phyloP scores from a whole-genome alignment of 2,797 vertebrate genomes.

The Vultur gryphus region DNA sequence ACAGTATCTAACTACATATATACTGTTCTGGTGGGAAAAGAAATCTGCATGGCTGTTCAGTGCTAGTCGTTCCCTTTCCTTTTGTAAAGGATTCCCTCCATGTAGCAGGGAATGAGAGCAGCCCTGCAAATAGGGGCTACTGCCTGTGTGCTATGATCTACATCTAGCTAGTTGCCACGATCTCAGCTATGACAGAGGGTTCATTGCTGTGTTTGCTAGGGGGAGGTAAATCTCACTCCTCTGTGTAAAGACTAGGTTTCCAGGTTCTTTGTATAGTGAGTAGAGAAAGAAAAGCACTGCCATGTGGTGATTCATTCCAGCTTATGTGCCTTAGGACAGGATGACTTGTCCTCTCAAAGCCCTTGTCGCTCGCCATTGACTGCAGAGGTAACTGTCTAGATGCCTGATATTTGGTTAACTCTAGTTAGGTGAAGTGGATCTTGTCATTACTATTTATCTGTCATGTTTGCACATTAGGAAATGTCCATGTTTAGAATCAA shows the following conservation, averaged over 20 bases:
- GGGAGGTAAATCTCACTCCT: neutral
- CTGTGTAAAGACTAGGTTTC: neutral
- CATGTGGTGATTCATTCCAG: neutral
- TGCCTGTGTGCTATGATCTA: neutral
- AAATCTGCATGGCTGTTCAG: neutral
- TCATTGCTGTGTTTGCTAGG: neutral
- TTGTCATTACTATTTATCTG: neutral
- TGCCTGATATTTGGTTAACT: neutral
- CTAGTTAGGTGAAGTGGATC: neutral
- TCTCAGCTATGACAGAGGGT: neutral
- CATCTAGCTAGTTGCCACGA: neutral
- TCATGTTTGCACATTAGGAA: neutral
- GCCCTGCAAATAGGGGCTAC: neutral
- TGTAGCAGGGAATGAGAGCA: neutral
- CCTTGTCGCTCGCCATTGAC: neutral
- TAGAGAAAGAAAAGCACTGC: neutral
- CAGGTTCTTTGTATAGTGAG: neutral
- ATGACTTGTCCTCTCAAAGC: neutral
- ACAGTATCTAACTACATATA: neutral
- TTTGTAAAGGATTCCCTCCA: neutral
- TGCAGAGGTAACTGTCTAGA: neutral
- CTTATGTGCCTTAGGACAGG: neutral
- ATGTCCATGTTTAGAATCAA: neutral
- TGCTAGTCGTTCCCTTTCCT: neutral
- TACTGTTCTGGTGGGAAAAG: neutral